Base-by-base conservation (phyloP, 2,797 vertebrate genomes). In the Anas acuta region DNA sequence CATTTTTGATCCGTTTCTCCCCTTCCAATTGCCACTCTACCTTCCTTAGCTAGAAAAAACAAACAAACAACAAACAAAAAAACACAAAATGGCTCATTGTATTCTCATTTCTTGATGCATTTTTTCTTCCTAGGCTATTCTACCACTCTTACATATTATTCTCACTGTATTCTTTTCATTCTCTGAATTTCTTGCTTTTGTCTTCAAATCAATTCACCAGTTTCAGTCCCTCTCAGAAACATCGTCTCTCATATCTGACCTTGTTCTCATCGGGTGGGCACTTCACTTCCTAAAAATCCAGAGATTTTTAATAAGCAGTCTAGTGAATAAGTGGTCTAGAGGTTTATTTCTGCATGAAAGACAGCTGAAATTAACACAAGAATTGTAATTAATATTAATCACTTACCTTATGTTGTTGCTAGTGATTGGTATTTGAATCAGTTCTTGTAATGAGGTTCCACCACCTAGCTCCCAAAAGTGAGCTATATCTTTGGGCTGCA, bases 401-500 rank as follows among this genome's bases (percentile, higher is more conserved):
- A 81, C 97, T 94, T 90, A 99, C 99, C 98, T 97, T 95, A 99
- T 78, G 71, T 97, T 98, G 75, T 97, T 96, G 89, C 96, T 95
- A 53, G 98, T 99, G 90, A 99, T 98, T 35, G 99, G 99, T 93
- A 99, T 98, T 95, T 97, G 98, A 90, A 99, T 98, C 74, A 99
- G 98, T 94, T 99, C 99, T 96, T 98, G 97, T 73, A 99, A 97
- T 13, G 98, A 99, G 7, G 98, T 99, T 81, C 99, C 99, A 93
- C 99, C 99, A 91, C 99, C 99, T 72, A 99, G 97, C 95, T 99
- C 99, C 99, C 99, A 99, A 90, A 99, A 97, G 93, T 99, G 99
- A 94, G 99, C 99, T 83, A 99, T 97, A 95, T 99, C 98, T 98
- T 99, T 99, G 70, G 98, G 98, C 99, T 99, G 96, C 32, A 97